Conservation (phyloP, 2,888 invertebrate genomes). For the Drosophila borealis region DNA sequence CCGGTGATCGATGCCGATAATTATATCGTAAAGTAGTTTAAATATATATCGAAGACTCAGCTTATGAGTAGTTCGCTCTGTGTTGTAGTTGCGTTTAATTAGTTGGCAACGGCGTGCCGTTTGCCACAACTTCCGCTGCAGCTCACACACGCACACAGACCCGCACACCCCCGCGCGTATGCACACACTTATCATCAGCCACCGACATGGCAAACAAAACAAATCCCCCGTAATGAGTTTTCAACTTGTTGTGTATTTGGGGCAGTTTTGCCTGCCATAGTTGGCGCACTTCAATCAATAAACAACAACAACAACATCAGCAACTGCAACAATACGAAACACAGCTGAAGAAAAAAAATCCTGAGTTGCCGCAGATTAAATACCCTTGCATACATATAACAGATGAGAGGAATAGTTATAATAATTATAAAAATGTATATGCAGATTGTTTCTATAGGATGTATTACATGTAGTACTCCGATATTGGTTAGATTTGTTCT, state of each 20-base stretch:
- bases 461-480: too few species aligned
- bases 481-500: too few species aligned
- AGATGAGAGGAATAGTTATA: background rate
- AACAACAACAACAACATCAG: slow-evolving; percentile 37
- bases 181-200: slow-evolving; percentile 39
- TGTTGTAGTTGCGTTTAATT: slow-evolving; percentile 61
- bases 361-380: slow-evolving; percentile 2
- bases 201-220: slow-evolving; percentile 59
- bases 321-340: slow-evolving; percentile 42
- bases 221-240: slow-evolving; percentile 59
- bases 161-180: slow-evolving; percentile 23
- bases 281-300: slow-evolving; percentile 76
- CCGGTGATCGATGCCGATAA: slow-evolving; percentile 39
- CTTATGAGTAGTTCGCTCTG: slow-evolving; percentile 11
- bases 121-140: slow-evolving; percentile 69
- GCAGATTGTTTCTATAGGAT: too few species aligned
- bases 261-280: slow-evolving; percentile 56
- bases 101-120: slow-evolving; percentile 48
- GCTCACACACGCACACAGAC: slow-evolving; percentile 10
- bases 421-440: background rate
- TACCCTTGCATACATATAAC: background rate
- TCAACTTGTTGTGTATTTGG: slow-evolving; percentile 76
- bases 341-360: slow-evolving; percentile 26
- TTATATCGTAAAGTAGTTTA: slow-evolving; percentile 4
- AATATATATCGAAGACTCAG: slow-evolving; percentile 7